Evolutionary conservation across 2,797 vertebrate genomes (phyloP).

Genomic region (Lepilemur septentrionalis): DNA sequence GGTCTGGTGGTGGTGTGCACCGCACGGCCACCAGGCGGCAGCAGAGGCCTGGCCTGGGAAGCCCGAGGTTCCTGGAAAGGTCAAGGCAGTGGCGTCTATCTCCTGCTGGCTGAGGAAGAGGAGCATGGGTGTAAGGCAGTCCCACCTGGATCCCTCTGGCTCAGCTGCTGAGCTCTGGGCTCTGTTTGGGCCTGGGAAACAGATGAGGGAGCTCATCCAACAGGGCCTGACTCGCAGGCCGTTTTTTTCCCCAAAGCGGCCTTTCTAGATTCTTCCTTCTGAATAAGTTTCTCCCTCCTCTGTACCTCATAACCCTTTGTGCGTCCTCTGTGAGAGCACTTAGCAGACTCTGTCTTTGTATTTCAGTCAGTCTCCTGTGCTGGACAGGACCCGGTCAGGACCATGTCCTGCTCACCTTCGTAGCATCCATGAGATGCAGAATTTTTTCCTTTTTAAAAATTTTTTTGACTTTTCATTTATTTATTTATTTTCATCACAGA

Average conservation of each 20-base stretch:
- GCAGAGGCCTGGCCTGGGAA: background rate
- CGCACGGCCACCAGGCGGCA: conserved; percentile 48
- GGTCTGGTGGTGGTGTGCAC: background rate
- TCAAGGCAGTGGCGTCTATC: background rate
- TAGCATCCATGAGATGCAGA: background rate
- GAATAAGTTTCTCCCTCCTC: background rate
- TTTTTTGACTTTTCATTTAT: too few relatives aligned
- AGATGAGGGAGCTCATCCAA: fast-evolving
- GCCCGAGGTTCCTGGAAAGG: background rate
- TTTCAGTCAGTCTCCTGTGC: background rate
- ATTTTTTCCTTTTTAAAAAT: too few relatives aligned
- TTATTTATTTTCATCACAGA: too few relatives aligned
- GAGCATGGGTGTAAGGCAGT: background rate
- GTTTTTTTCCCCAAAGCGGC: background rate
- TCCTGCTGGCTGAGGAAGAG: background rate
- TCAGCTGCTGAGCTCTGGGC: background rate
- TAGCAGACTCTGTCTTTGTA: background rate
- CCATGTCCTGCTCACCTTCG: background rate
- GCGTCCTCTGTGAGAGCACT: background rate
- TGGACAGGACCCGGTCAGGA: background rate
- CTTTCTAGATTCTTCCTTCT: background rate
- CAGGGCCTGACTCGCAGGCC: background rate
- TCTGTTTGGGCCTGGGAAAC: background rate
- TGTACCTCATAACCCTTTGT: background rate
- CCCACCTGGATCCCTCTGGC: background rate